Conservation (phyloP, 2,113 vertebrate genomes). For the Beaufortia kweichowensis region DNA sequence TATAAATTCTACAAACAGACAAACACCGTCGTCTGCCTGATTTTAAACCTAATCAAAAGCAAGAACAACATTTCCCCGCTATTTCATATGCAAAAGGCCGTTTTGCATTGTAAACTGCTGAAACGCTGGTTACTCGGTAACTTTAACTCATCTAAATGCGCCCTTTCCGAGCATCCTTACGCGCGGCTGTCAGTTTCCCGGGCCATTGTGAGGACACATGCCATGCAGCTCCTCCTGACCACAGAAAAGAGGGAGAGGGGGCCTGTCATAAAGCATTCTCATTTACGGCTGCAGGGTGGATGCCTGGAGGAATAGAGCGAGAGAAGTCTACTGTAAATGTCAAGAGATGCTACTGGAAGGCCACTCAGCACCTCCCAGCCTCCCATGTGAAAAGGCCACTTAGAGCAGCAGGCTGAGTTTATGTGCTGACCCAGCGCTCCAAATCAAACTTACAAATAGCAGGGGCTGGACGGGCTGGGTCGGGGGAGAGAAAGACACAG, state of each 20-base stretch:
- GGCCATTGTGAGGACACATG: conserved; percentile 38
- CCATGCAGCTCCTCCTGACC: conserved; percentile 67
- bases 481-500: not conserved
- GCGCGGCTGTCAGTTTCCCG: conserved; percentile 16
- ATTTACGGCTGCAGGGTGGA: conserved; percentile 43
- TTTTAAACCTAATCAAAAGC: not conserved
- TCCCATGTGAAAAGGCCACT: conserved; percentile 48
- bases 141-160: conserved; percentile 33
- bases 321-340: conserved; percentile 69
- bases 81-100: conserved; percentile 10
- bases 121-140: conserved; percentile 5
- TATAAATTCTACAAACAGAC: conserved; percentile 8
- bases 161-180: not conserved
- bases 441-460: conserved; percentile 41
- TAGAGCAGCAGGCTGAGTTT: conserved; percentile 44
- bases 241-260: conserved; percentile 58
- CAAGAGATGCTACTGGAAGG: conserved; percentile 69
- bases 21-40: conserved; percentile 1
- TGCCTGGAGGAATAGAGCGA: conserved; percentile 18
- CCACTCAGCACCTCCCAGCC: conserved; percentile 32
- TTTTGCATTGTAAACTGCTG: conserved; percentile 29
- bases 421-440: conserved; percentile 47
- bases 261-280: conserved; percentile 72
- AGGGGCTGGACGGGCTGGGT: conserved; percentile 22
- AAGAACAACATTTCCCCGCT: not conserved